A percentile compares a stretch with the other conserved stretches of the same genome.
These are phyloP conservation scores for Brachymystax lenok DNA, from an alignment of 2,797 vertebrate genomes.

Conservation along the genomic window DNA sequence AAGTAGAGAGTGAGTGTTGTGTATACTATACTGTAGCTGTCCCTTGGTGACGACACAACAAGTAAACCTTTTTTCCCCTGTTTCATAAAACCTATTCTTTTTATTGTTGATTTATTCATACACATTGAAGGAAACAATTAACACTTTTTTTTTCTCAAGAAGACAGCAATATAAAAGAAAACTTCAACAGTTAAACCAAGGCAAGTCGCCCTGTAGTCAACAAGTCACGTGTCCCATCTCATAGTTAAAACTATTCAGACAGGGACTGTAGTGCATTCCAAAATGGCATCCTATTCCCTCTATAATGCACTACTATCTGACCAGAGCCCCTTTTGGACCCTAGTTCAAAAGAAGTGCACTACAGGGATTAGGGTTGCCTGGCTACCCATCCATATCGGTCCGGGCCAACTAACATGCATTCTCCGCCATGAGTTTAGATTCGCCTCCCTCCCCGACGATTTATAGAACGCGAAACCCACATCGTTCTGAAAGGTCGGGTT, in stretches of 20 bases:
- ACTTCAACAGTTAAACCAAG: constrained; percentile 54
- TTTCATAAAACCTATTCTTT: constrained; percentile 48
- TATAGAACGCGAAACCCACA: no score
- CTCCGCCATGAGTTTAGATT: no score
- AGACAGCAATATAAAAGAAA: constrained; percentile 36
- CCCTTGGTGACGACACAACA: constrained; percentile 20
- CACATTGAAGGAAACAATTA: constrained; percentile 46
- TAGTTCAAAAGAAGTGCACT: background rate
- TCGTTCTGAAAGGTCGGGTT: no score
- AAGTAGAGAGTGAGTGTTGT: constrained; percentile 1
- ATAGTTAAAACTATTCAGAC: background rate
- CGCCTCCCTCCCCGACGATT: no score
- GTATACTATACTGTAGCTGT: background rate
- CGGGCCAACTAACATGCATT: no score
- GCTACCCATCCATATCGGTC: no score
- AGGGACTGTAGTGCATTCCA: background rate
- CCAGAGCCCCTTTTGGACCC: background rate
- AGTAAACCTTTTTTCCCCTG: background rate
- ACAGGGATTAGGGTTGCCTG: background rate
- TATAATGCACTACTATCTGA: background rate
- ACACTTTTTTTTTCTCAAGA: constrained; percentile 39
- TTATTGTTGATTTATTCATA: constrained; percentile 55
- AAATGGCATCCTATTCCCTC: background rate
- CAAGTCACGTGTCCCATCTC: constrained; percentile 7
- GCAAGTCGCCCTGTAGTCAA: constrained; percentile 74